These are phyloP conservation scores for Pardalotus punctatus DNA, from an alignment of 2,113 vertebrate genomes.

Conservation along the genomic window DNA sequence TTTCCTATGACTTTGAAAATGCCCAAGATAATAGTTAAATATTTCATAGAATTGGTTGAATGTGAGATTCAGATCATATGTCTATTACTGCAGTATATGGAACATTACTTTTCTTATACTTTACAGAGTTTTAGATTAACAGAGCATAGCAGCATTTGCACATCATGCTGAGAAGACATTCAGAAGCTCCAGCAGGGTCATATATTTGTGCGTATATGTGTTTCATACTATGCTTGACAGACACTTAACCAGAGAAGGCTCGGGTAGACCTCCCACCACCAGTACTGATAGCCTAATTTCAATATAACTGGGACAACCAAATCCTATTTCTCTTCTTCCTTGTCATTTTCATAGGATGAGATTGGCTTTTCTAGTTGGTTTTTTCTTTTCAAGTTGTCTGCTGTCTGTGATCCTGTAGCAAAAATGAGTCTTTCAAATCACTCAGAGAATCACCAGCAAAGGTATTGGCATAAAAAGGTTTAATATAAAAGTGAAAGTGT, in stretches of 20 bases:
- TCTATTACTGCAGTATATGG: background rate
- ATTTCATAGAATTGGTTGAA: background rate
- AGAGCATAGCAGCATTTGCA: background rate
- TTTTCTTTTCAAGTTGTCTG: background rate
- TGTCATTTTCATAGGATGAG: background rate
- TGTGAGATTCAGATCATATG: background rate
- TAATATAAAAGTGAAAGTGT: background rate
- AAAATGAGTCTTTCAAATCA: background rate
- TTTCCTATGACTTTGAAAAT: background rate
- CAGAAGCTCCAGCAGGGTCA: background rate
- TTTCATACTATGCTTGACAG: background rate
- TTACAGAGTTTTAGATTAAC: conserved; percentile 10
- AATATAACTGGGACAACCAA: background rate
- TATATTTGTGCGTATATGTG: background rate
- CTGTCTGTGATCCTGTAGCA: background rate
- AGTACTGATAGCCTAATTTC: background rate
- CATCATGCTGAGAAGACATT: background rate
- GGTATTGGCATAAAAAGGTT: background rate
- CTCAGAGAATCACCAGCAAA: background rate
- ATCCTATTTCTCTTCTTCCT: background rate
- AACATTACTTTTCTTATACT: conserved; percentile 21
- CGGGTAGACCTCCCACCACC: background rate
- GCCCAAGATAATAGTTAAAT: background rate
- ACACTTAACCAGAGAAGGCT: conserved; percentile 2
- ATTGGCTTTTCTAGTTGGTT: background rate